Evolutionary conservation across 2,888 invertebrate species (phyloP).

Genomic region (Cataglyphis altisquamis): DNA sequence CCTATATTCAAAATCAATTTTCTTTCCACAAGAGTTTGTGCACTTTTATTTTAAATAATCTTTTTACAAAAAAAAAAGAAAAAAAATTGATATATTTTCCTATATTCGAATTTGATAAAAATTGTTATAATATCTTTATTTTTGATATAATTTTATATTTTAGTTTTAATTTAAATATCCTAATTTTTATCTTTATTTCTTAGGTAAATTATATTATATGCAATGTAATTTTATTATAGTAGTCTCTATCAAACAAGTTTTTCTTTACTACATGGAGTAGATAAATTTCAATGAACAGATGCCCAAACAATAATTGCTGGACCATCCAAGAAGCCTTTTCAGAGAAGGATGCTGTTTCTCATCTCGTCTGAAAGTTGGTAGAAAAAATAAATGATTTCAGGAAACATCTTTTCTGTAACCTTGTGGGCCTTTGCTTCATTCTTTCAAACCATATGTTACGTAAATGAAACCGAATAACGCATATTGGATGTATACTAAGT

Average conservation of each 20-base stretch:
- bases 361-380: constrained; percentile 48
- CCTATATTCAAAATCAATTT: neutral
- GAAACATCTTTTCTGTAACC: constrained; percentile 49
- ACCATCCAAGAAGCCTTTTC: constrained; percentile 26
- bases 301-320: constrained; percentile 45
- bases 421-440: constrained; percentile 67
- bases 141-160: neutral
- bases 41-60: neutral
- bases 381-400: constrained; percentile 10
- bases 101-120: neutral
- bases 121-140: neutral
- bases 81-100: neutral
- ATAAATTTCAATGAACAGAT: neutral
- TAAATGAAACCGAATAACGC: constrained; percentile 15
- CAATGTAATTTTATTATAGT: neutral
- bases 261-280: neutral
- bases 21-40: neutral
- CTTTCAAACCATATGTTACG: constrained; percentile 26
- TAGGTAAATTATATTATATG: neutral
- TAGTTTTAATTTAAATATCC: constrained; percentile 8
- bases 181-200: neutral
- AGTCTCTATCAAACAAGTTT: neutral
- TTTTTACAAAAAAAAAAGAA: neutral
- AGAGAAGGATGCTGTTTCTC: constrained; percentile 36
- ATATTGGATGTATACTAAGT: neutral